A percentile compares a stretch with the other conserved stretches of the same genome.
Evolutionary conservation across 2,888 invertebrate genomes (phyloP).

Genomic region (Sphaeridia pumilis): DNA sequence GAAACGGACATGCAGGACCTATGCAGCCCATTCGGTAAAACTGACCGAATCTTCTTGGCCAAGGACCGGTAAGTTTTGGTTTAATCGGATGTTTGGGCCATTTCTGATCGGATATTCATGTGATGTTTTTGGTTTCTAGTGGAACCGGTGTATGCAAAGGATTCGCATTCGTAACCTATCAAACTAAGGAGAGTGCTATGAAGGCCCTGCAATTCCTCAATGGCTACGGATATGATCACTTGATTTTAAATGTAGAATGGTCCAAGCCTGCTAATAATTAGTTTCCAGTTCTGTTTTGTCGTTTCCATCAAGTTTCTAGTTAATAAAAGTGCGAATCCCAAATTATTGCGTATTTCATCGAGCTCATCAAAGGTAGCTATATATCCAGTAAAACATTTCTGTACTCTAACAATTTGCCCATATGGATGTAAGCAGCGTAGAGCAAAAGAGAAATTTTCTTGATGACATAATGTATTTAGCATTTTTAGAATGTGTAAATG

Average conservation of each 20-base stretch:
- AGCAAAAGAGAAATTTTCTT: too few species aligned
- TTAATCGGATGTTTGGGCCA: background rate
- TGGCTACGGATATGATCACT: slow-evolving; percentile 93
- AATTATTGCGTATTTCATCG: too few species aligned
- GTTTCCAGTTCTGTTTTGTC: background rate
- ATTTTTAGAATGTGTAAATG: background rate
- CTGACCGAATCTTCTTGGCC: slow-evolving; percentile 87
- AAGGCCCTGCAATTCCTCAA: slow-evolving; percentile 79
- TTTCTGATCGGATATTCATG: background rate
- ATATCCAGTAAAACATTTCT: too few species aligned
- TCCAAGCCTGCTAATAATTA: slow-evolving; percentile 56
- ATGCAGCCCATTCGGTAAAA: slow-evolving; percentile 84
- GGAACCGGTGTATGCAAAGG: slow-evolving; percentile 80
- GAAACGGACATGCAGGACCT: slow-evolving; percentile 92
- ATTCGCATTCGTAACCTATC: slow-evolving; percentile 97
- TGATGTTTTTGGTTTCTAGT: slow-evolving; percentile 42
- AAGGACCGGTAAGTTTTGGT: slow-evolving; percentile 53
- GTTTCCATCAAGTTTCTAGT: background rate
- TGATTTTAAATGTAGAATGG: slow-evolving; percentile 98
- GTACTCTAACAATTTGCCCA: too few species aligned
- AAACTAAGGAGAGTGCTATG: slow-evolving; percentile 77
- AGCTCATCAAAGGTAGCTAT: too few species aligned
- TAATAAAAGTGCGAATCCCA: too few species aligned
- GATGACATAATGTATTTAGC: too few species aligned
- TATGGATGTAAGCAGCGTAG: too few species aligned